Conservation (phyloP, 2,888 invertebrate genomes). For the Gymnocheta viridis region DNA sequence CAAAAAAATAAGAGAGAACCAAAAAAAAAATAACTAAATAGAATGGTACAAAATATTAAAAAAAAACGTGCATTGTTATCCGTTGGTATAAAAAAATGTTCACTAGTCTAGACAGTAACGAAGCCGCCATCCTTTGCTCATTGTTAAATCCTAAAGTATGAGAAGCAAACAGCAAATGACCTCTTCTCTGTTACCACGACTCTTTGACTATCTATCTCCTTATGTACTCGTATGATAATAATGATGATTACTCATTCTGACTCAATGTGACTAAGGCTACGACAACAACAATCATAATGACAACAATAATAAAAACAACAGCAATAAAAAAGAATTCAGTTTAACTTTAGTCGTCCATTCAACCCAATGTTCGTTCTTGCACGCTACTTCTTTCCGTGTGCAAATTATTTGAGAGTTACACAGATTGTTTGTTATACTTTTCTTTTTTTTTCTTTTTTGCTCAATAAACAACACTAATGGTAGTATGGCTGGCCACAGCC, state of each 20-base stretch:
- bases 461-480: constrained; percentile 52
- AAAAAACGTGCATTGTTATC: constrained; percentile 68
- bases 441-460: constrained; percentile 20
- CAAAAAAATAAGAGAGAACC: constrained; percentile 49
- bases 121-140: constrained; percentile 68
- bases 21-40: constrained; percentile 44
- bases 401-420: constrained; percentile 59
- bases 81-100: constrained; percentile 64
- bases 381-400: constrained; percentile 68
- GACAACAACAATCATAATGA: constrained; percentile 68
- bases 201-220: constrained; percentile 68
- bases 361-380: constrained; percentile 74
- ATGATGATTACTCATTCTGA: constrained; percentile 69
- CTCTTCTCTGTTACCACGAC: constrained; percentile 69
- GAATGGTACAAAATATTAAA: constrained; percentile 63
- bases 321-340: constrained; percentile 53
- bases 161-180: constrained; percentile 70
- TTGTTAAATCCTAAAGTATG: constrained; percentile 65
- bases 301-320: constrained; percentile 63
- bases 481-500: constrained; percentile 56
- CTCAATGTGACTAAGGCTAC: constrained; percentile 69
- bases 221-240: constrained; percentile 67
- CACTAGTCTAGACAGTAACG: constrained; percentile 70
- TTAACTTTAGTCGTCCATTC: constrained; percentile 79
- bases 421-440: constrained; percentile 68